Evolutionary conservation across 2,797 vertebrate genomes (phyloP), one percentile per base, ranked within the genome.

Genomic region (Lepilemur septentrionalis): DNA sequence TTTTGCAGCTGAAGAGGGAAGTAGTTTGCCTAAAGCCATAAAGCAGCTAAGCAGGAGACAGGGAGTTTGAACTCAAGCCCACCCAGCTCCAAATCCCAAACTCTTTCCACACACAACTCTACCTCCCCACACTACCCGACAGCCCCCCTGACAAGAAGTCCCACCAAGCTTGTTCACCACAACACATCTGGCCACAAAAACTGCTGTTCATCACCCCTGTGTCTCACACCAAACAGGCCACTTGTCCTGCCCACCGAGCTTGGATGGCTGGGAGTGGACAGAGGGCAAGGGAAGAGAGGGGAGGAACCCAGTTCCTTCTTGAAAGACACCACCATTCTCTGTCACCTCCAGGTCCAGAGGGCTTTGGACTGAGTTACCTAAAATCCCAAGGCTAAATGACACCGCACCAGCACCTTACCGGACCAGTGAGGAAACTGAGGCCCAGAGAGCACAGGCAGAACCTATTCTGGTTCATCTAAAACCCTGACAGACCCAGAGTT

Each of bases 321-420:
- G 57, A 91, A 96, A 94, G 57, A 91, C 35, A 91, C 43, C 25
- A 88, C 25, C 78, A 43, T 94, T 75, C 18, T 91, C 69, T 94
- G 20, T 81, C 84, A 93, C 57, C 43, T 94, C 78, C 76, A 95
- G 52, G 48, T 75, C 38, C 38, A 67, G 22, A 79, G 59, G 13
- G 43, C 63, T 96, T 89, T 81, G 35, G 84, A 81, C 12, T 28
- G 81, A 93, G 46, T 43, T 93, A 32, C 87, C 65, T 67, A 94
- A 93, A 94, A 92, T 75, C 46, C 41, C n/a, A 93, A 89, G 89
- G 65, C 52, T 95, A 94, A 95, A 28, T 9, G 28, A 52, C 22
- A 93, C n/a, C 52, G 73, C 32, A 80, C 38, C 61, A 89, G 67
- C 79, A 76, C 75, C 59, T 90, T 78, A 79, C 18, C 59, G 81